A percentile compares a stretch with the other conserved stretches of the same genome.
Conservation (phyloP, 1,140 invertebrate genomes). For the Galleria mellonella region DNA sequence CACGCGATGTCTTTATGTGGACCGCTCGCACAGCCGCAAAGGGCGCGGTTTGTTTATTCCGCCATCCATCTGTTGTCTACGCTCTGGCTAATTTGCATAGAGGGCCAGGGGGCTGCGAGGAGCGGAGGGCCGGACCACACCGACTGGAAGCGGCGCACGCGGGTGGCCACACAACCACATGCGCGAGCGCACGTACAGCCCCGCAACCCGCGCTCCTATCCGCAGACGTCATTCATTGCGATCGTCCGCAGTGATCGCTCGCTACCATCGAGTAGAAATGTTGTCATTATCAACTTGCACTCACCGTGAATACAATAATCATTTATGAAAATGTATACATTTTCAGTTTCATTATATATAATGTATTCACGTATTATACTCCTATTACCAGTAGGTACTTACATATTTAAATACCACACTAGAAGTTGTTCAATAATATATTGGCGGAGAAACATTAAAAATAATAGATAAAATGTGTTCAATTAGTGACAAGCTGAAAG, state of each 20-base stretch:
- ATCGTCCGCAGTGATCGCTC: conserved; percentile 55
- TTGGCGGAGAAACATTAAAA: too few relatives aligned
- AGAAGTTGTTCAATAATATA: too few relatives aligned
- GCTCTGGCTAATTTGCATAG: conserved; percentile 70
- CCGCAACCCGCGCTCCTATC: conserved; percentile 22
- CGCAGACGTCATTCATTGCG: conserved; percentile 66
- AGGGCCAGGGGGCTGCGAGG: conserved; percentile 38
- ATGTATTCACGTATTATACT: too few relatives aligned
- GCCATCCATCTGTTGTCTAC: conserved; percentile 72
- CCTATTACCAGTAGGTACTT: too few relatives aligned
- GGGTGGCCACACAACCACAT: conserved; percentile 65
- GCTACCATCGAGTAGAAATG: conserved; percentile 62
- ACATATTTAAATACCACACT: too few relatives aligned
- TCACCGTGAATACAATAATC: conserved; percentile 52
- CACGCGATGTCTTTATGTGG: conserved; percentile 12
- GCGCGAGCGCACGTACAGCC: conserved; percentile 46
- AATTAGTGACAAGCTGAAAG: background rate
- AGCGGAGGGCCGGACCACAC: conserved; percentile 52
- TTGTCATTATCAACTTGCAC: conserved; percentile 62
- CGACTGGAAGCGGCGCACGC: conserved; percentile 47
- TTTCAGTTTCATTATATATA: too few relatives aligned
- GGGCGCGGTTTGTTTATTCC: conserved; percentile 69
- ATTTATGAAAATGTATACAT: conserved; percentile 7
- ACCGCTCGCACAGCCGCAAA: conserved; percentile 35
- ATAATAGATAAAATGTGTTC: too few relatives aligned